Evolutionary conservation across 2,888 invertebrate species (phyloP).

Genomic region (Alloscopus bannaensis): DNA sequence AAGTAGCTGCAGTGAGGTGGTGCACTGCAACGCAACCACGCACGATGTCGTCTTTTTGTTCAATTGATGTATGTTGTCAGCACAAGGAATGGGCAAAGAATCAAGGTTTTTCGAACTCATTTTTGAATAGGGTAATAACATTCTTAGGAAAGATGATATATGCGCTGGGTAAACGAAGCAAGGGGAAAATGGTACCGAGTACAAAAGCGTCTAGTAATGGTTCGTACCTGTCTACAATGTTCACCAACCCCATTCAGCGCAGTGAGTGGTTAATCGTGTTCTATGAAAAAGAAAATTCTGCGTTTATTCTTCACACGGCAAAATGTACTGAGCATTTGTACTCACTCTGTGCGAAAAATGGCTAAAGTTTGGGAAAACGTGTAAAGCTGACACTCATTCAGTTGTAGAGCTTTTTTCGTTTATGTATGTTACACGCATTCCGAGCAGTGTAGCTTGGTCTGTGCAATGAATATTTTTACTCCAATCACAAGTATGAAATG

Average conservation of each 20-base stretch:
- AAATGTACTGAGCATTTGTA: too few relatives aligned
- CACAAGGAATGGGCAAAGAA: background rate
- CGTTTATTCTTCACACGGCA: background rate
- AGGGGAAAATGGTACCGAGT: conserved; percentile 2
- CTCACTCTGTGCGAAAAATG: too few relatives aligned
- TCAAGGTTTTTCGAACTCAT: conserved; percentile 11
- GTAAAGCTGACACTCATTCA: too few relatives aligned
- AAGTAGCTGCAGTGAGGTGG: background rate
- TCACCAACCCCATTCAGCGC: too few relatives aligned
- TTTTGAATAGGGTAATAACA: conserved; percentile 21
- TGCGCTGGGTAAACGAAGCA: background rate
- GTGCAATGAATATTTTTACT: too few relatives aligned
- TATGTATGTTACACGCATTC: too few relatives aligned
- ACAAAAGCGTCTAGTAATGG: too few relatives aligned
- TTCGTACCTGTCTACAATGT: background rate
- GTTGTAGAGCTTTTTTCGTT: too few relatives aligned
- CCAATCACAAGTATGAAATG: too few relatives aligned
- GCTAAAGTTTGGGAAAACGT: too few relatives aligned
- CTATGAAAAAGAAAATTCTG: background rate
- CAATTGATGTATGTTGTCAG: background rate
- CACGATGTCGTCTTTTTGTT: background rate
- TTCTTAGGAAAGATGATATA: background rate
- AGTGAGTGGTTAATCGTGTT: background rate
- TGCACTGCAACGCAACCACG: conserved; percentile 3
- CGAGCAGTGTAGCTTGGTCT: too few relatives aligned